phyloP scores from a whole-genome alignment of 1,140 invertebrate species.

The Trichonephila clavipes region DNA sequence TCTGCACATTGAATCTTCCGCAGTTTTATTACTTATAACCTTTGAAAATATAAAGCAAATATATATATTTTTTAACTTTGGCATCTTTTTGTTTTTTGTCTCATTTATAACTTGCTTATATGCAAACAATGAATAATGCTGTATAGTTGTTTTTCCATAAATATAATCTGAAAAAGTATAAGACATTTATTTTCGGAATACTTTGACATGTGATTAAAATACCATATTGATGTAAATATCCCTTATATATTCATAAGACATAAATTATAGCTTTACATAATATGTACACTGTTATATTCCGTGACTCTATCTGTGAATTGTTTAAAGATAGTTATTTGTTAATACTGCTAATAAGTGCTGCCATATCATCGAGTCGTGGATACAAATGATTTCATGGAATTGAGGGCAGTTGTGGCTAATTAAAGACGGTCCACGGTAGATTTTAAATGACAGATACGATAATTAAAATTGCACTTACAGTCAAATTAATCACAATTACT shows the following conservation, averaged over 20 bases:
- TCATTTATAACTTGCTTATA: too few relatives aligned
- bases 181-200: too few relatives aligned
- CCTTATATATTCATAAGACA: background rate
- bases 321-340: background rate
- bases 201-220: too few relatives aligned
- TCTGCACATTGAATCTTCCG: too few relatives aligned
- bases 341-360: slow-evolving; percentile 50
- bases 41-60: too few relatives aligned
- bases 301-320: background rate
- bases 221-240: background rate
- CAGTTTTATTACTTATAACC: too few relatives aligned
- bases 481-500: slow-evolving; percentile 32
- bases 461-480: slow-evolving; percentile 60
- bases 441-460: slow-evolving; percentile 57
- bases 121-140: too few relatives aligned
- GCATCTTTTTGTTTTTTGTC: too few relatives aligned
- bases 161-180: too few relatives aligned
- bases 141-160: too few relatives aligned
- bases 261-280: background rate
- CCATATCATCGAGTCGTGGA: background rate
- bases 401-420: slow-evolving; percentile 31
- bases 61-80: too few relatives aligned
- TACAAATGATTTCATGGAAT: slow-evolving; percentile 57
- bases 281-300: background rate
- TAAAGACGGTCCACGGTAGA: slow-evolving; percentile 18